Percentiles rank a stretch among this genome's conserved stretches.
phyloP scores from a whole-genome alignment of 1,140 invertebrate genomes.

The Papilio xuthus region DNA sequence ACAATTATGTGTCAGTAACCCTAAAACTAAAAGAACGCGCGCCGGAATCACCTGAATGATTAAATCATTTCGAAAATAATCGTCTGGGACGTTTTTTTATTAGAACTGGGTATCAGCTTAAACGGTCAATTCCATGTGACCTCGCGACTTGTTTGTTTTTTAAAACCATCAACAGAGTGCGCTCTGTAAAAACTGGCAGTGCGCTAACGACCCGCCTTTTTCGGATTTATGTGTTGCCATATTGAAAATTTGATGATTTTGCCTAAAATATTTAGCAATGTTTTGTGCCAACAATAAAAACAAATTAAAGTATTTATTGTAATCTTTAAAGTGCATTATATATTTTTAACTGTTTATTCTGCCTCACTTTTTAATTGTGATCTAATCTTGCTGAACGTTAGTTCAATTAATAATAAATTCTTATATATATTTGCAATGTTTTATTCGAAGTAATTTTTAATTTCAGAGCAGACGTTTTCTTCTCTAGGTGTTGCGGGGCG shows the following conservation, averaged over 20 bases:
- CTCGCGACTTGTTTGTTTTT: conserved; percentile 41
- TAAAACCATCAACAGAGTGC: conserved; percentile 26
- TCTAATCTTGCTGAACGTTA: not conserved
- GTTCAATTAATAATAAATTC: not conserved
- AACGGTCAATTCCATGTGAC: conserved; percentile 41
- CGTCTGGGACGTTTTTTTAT: conserved; percentile 20
- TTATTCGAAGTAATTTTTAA: conserved; percentile 1
- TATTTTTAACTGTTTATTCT: not conserved
- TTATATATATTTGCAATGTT: not conserved
- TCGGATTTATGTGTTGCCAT: conserved; percentile 25
- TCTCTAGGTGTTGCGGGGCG: not conserved
- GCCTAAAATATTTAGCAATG: not conserved
- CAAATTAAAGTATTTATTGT: not conserved
- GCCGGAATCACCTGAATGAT: conserved; percentile 15
- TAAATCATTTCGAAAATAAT: conserved; percentile 32
- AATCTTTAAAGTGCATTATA: too few species aligned
- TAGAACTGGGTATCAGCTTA: conserved; percentile 38
- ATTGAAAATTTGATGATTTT: conserved; percentile 12
- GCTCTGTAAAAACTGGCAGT: not conserved
- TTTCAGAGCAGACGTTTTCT: not conserved
- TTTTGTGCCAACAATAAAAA: not conserved
- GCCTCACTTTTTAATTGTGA: not conserved
- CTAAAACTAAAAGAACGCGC: conserved; percentile 6
- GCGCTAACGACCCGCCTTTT: conserved; percentile 20
- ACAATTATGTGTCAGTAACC: conserved; percentile 24